Percentiles rank a stretch among this genome's conserved stretches.
These are phyloP conservation scores for Calycopis cecrops DNA, from an alignment of 1,140 invertebrate species.

Conservation along the genomic window DNA sequence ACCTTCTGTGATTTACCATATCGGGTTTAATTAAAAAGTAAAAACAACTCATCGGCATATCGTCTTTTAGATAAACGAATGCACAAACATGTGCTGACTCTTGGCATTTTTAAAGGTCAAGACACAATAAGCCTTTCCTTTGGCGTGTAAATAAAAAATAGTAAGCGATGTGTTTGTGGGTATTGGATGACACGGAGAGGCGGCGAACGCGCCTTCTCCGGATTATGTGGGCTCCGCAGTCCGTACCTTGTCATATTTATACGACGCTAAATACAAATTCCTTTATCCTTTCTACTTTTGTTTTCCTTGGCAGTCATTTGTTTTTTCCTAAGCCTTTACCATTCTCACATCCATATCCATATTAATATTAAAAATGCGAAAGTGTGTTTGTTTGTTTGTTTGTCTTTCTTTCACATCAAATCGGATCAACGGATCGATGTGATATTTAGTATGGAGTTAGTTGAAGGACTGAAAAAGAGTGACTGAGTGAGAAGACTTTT, in stretches of 20 bases:
- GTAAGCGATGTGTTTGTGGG: not conserved
- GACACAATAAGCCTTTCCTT: conserved; percentile 7
- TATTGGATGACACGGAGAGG: conserved; percentile 1
- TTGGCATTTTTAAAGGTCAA: conserved; percentile 10
- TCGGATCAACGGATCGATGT: no score
- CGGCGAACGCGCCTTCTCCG: not conserved
- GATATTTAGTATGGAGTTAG: no score
- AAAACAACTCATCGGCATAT: conserved; percentile 1
- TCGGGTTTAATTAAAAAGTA: conserved; percentile 6
- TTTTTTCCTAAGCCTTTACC: no score
- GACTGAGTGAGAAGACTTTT: no score
- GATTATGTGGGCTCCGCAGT: not conserved
- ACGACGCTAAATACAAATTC: not conserved
- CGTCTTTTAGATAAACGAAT: conserved; percentile 1
- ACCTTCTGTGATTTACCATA: not conserved
- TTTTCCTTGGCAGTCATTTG: no score
- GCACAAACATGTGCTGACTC: not conserved
- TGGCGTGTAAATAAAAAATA: conserved; percentile 8
- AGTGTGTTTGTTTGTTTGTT: no score
- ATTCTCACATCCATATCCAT: no score
- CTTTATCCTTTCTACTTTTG: no score
- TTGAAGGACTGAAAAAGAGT: no score
- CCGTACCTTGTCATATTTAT: not conserved
- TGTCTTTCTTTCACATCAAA: no score
- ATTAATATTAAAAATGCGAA: no score